Evolutionary conservation across 2,797 vertebrate genomes (phyloP).

Genomic region (Arremon aurantiirostris): DNA sequence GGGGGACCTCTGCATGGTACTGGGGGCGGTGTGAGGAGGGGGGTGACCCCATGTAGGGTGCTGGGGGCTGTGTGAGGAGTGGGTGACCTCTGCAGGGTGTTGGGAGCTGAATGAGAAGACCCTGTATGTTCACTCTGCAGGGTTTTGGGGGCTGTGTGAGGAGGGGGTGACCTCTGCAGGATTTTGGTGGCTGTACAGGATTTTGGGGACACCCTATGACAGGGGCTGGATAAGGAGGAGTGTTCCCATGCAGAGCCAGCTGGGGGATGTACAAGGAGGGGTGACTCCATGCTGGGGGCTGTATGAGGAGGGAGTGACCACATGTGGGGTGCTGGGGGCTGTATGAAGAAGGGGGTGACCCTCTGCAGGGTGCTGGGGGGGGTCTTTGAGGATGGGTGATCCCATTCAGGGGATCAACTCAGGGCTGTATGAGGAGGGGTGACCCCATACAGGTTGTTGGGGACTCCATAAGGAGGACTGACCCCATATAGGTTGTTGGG

Average conservation of each 20-base stretch:
- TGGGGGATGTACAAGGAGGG: not conserved
- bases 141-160: not conserved
- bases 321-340: not conserved
- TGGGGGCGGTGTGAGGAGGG: too few species aligned
- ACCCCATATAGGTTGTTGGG: too few species aligned
- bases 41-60: not conserved
- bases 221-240: not conserved
- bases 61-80: not conserved
- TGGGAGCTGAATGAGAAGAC: not conserved
- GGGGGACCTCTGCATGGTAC: too few species aligned
- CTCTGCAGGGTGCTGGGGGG: too few species aligned
- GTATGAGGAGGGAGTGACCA: not conserved
- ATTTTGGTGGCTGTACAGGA: not conserved
- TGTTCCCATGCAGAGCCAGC: not conserved
- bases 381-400: too few species aligned
- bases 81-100: not conserved
- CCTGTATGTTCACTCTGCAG: not conserved
- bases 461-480: too few species aligned
- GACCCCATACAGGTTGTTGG: too few species aligned
- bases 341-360: not conserved
- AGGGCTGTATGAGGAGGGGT: too few species aligned
- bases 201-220: not conserved
- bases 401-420: too few species aligned
- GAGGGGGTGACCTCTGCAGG: too few species aligned
- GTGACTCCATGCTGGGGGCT: not conserved